Percentiles rank a stretch among this genome's conserved stretches.
Evolutionary conservation across 1,140 invertebrate genomes (phyloP).

Genomic region (Pseudobourletiella spinata): DNA sequence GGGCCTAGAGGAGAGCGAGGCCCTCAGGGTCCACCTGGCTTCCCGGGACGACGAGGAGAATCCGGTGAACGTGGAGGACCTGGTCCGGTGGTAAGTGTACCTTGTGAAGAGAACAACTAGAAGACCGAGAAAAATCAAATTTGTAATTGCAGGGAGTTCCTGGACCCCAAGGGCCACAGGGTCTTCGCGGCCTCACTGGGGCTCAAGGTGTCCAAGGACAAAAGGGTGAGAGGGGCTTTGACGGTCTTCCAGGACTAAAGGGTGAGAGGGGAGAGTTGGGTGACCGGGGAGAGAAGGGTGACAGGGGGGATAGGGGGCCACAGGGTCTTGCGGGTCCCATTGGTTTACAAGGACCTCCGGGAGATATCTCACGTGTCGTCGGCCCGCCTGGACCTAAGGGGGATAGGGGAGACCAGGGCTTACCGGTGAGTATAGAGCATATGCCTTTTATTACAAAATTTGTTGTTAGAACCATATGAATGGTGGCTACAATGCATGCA

Average conservation of each 20-base stretch:
- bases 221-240: conserved; percentile 40
- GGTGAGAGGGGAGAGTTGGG: conserved; percentile 37
- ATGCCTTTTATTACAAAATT: too few relatives aligned
- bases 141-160: conserved; percentile 36
- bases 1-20: conserved; percentile 40
- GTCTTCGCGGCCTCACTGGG: conserved; percentile 39
- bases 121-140: too few relatives aligned
- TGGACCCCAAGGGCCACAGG: conserved; percentile 37
- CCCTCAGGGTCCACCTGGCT: conserved; percentile 38
- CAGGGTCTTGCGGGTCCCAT: conserved; percentile 44
- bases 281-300: conserved; percentile 37
- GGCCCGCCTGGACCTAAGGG: conserved; percentile 36
- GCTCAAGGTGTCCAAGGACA: conserved; percentile 40
- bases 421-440: conserved; percentile 22
- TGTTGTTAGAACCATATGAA: too few relatives aligned
- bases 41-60: conserved; percentile 38
- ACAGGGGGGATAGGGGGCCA: conserved; percentile 42
- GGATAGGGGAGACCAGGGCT: conserved; percentile 39
- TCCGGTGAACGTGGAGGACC: conserved; percentile 37
- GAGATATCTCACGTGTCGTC: conserved; percentile 16
- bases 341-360: conserved; percentile 37
- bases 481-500: too few relatives aligned
- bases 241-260: conserved; percentile 41
- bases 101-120: too few relatives aligned
- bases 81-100: conserved; percentile 36